A percentile compares a stretch with the other conserved stretches of the same genome.
Conservation (phyloP, 1,140 invertebrate species). For the Theocolax elegans region DNA sequence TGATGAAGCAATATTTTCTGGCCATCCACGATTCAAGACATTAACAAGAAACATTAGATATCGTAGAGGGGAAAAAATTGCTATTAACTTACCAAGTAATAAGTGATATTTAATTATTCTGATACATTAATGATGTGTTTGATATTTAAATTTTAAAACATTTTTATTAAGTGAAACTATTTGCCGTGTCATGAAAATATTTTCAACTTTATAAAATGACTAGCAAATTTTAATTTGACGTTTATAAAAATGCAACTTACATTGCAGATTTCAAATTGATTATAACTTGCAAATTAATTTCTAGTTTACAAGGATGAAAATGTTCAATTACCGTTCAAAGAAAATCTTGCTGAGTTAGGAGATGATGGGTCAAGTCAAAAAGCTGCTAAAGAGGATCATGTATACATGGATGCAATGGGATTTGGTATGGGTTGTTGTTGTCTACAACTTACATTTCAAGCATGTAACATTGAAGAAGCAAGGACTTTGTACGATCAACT, state of each 20-base stretch:
- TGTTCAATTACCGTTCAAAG: conserved; percentile 77
- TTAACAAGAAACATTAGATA: conserved; percentile 93
- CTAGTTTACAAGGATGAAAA: conserved; percentile 91
- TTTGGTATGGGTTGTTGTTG: conserved; percentile 99
- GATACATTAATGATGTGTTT: no score
- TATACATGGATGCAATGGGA: conserved; percentile 99
- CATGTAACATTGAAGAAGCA: conserved; percentile 97
- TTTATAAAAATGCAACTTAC: not conserved
- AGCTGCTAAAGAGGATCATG: conserved; percentile 83
- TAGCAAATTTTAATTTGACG: not conserved
- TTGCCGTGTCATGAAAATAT: no score
- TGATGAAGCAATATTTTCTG: conserved; percentile 91
- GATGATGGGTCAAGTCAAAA: conserved; percentile 78
- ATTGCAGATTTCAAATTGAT: not conserved
- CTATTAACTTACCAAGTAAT: conserved; percentile 95
- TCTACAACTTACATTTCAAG: conserved; percentile 95
- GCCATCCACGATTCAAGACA: conserved; percentile 96
- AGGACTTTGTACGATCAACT: conserved; percentile 97
- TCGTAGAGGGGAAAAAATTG: conserved; percentile 92
- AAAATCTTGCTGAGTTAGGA: conserved; percentile 74
- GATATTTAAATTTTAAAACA: no score
- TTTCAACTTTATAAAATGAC: no score
- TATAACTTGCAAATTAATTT: conserved; percentile 41
- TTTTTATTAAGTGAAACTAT: no score
- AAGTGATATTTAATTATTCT: not conserved